phyloP scores from a whole-genome alignment of 1,140 invertebrate species.

The Drosophila kepulauana region DNA sequence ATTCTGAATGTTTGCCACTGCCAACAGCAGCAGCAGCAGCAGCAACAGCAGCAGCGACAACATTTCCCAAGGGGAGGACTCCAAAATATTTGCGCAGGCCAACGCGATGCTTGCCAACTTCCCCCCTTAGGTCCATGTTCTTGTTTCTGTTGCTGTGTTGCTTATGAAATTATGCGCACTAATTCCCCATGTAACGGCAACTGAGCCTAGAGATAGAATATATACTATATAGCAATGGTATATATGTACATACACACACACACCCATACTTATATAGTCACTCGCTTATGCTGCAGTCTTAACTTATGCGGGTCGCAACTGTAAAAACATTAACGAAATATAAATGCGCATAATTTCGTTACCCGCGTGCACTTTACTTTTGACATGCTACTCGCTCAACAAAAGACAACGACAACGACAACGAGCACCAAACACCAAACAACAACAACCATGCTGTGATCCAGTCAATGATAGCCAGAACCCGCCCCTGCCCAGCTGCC shows the following conservation, averaged over 20 bases:
- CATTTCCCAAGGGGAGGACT: slow-evolving; percentile 55
- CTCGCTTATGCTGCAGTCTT: slow-evolving; percentile 6
- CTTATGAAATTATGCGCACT: slow-evolving; percentile 81
- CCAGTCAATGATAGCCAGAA: slow-evolving; percentile 31
- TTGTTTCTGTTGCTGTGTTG: slow-evolving; percentile 43
- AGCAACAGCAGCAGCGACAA: slow-evolving; percentile 44
- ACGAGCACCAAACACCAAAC: background rate
- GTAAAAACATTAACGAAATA: slow-evolving; percentile 50
- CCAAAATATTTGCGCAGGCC: slow-evolving; percentile 75
- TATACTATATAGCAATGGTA: slow-evolving; percentile 11
- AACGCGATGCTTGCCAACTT: slow-evolving; percentile 68
- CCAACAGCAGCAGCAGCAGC: slow-evolving; percentile 36
- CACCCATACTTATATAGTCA: background rate
- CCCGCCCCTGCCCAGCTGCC: slow-evolving; percentile 14
- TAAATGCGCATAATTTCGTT: slow-evolving; percentile 54
- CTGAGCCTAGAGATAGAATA: slow-evolving; percentile 54
- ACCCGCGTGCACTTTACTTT: slow-evolving; percentile 44
- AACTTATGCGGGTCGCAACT: slow-evolving; percentile 55
- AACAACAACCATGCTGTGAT: slow-evolving; percentile 4
- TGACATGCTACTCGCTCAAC: slow-evolving; percentile 30
- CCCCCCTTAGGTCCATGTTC: slow-evolving; percentile 15
- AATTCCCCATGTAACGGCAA: slow-evolving; percentile 76
- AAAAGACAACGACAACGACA: slow-evolving; percentile 19
- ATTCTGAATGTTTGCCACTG: slow-evolving; percentile 51
- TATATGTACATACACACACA: background rate